These are phyloP conservation scores for Bradysia coprophila DNA, from an alignment of 1,140 invertebrate genomes.

Conservation along the genomic window DNA sequence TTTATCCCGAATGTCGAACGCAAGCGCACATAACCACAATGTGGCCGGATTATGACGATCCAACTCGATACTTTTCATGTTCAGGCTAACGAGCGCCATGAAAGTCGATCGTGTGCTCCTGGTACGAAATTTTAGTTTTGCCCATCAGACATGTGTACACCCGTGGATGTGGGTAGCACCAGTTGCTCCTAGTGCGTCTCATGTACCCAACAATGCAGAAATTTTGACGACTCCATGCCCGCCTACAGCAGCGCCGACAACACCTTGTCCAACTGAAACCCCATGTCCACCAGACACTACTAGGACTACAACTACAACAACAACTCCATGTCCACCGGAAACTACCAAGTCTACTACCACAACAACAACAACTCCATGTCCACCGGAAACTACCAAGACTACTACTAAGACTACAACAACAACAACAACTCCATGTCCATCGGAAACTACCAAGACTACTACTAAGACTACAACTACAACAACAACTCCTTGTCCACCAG, in stretches of 20 bases:
- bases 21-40: neutral
- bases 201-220: conserved; percentile 10
- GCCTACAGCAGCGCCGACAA: conserved; percentile 9
- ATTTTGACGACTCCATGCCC: conserved; percentile 10
- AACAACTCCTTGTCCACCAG: neutral
- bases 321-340: neutral
- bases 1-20: neutral
- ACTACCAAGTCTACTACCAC: neutral
- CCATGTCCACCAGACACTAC: neutral
- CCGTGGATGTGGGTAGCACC: conserved; percentile 5
- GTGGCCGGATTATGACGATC: conserved; percentile 1
- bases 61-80: neutral
- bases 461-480: too few relatives aligned
- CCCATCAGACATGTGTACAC: conserved; percentile 8
- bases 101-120: neutral
- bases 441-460: too few relatives aligned
- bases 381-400: neutral
- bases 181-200: conserved; percentile 13
- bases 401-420: too few relatives aligned
- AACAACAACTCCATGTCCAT: too few relatives aligned
- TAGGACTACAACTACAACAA: neutral
- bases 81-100: neutral
- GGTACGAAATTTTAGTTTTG: neutral
- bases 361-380: neutral
- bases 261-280: conserved; percentile 11